Percentiles rank a stretch among this genome's conserved stretches.
Conservation (phyloP, 2,113 vertebrate genomes). For the Myanophis thanlyinensis region DNA sequence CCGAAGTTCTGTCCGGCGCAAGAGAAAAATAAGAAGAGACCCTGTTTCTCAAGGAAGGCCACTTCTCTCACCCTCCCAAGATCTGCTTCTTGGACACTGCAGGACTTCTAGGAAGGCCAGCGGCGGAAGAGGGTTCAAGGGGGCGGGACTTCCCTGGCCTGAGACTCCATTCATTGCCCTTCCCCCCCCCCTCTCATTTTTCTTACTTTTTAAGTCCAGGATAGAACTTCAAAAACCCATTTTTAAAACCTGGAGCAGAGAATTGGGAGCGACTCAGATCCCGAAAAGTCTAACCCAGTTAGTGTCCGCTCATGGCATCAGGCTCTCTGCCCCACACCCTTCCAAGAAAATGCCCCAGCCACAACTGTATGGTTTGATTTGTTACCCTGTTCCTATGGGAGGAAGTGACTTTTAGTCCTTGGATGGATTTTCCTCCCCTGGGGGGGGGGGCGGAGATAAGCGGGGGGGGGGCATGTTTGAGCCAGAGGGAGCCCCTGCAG, state of each 20-base stretch:
- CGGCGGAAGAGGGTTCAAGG: not conserved
- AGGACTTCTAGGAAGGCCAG: not conserved
- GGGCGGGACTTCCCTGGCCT: not conserved
- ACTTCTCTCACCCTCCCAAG: too few relatives aligned
- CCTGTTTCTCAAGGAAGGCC: not conserved
- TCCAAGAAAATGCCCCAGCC: not conserved
- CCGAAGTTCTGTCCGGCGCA: not conserved
- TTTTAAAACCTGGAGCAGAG: not conserved
- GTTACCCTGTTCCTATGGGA: not conserved
- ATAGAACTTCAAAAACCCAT: not conserved
- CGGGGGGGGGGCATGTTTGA: not conserved
- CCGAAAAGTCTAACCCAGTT: not conserved
- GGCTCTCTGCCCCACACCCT: not conserved
- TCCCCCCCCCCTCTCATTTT: not conserved
- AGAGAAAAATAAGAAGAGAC: not conserved
- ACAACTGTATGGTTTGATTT: accelerated
- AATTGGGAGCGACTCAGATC: not conserved
- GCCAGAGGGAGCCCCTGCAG: not conserved
- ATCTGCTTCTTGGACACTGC: not conserved
- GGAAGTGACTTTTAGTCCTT: not conserved
- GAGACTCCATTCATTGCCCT: not conserved
- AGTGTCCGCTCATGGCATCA: not conserved
- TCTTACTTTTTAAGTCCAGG: not conserved
- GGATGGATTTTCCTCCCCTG: not conserved
- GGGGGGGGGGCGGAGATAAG: not conserved